phyloP scores from a whole-genome alignment of 2,888 invertebrate genomes.

The Clistopyga incitator region DNA sequence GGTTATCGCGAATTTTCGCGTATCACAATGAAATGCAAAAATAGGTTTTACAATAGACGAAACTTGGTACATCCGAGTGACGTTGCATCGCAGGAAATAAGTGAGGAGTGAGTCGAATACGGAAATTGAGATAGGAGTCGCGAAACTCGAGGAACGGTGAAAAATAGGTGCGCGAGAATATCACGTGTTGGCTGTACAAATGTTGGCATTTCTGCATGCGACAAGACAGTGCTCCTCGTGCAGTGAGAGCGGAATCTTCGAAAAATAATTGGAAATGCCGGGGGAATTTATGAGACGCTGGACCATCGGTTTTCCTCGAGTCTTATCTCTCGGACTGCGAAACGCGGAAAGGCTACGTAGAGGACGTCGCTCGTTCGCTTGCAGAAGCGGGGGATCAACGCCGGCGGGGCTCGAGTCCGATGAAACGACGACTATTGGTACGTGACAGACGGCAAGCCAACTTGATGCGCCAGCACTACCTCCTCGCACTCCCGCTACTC shows the following conservation, averaged over 20 bases:
- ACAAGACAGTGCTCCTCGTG: conserved; percentile 4
- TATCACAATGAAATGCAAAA: not conserved
- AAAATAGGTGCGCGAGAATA: conserved; percentile 14
- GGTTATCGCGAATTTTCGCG: too few species aligned
- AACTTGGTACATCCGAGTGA: not conserved
- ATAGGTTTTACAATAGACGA: not conserved
- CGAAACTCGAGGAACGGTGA: conserved; percentile 19
- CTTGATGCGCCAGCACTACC: not conserved
- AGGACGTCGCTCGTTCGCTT: conserved; percentile 47
- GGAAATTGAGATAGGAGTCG: not conserved
- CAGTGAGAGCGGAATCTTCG: conserved; percentile 36
- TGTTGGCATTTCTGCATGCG: not conserved
- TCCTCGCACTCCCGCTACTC: conserved; percentile 19
- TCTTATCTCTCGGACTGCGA: conserved; percentile 53
- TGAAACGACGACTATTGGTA: conserved; percentile 60
- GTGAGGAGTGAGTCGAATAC: not conserved
- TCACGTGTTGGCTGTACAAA: conserved; percentile 17
- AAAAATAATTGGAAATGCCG: conserved; percentile 62
- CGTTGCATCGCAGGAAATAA: conserved; percentile 7
- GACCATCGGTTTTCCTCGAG: conserved; percentile 57
- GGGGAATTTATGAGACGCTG: conserved; percentile 58
- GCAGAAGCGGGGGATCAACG: conserved; percentile 27
- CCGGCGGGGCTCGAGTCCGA: conserved; percentile 41
- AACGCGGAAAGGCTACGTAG: conserved; percentile 28
- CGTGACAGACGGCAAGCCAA: conserved; percentile 57